phyloP scores from a whole-genome alignment of 2,113 vertebrate species.

The Leptocoma aspasia region DNA sequence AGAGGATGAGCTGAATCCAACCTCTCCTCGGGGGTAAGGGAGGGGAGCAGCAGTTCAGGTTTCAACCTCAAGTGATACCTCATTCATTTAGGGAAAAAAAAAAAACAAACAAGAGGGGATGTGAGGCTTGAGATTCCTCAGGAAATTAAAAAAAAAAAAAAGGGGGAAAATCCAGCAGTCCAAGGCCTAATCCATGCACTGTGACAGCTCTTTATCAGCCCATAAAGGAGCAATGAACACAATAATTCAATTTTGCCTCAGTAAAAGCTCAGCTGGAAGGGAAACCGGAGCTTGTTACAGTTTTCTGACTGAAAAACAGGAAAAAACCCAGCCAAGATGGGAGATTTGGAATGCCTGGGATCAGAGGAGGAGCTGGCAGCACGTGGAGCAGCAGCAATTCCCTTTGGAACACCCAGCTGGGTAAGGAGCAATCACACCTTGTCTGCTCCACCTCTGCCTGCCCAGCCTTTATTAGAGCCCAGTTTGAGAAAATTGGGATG shows the following conservation, averaged over 20 bases:
- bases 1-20: slow-evolving; percentile 23
- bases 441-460: not conserved
- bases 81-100: not conserved
- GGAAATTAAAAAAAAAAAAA: not conserved
- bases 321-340: not conserved
- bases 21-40: slow-evolving; percentile 5
- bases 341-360: not conserved
- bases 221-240: not conserved
- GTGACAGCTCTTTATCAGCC: not conserved
- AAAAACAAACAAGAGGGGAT: not conserved
- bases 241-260: not conserved
- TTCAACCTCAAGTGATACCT: slow-evolving; percentile 37
- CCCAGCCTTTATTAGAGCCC: not conserved
- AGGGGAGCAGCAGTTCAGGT: slow-evolving; percentile 10
- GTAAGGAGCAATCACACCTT: not conserved
- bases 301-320: not conserved
- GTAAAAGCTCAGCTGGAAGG: not conserved
- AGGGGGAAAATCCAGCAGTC: not conserved
- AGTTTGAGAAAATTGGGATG: not conserved
- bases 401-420: not conserved
- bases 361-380: not conserved
- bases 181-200: not conserved
- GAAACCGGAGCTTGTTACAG: not conserved
- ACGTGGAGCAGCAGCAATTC: not conserved
- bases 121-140: not conserved